phyloP scores from a whole-genome alignment of 64 coral and sea anemone genomes.

The Actinia equina region DNA sequence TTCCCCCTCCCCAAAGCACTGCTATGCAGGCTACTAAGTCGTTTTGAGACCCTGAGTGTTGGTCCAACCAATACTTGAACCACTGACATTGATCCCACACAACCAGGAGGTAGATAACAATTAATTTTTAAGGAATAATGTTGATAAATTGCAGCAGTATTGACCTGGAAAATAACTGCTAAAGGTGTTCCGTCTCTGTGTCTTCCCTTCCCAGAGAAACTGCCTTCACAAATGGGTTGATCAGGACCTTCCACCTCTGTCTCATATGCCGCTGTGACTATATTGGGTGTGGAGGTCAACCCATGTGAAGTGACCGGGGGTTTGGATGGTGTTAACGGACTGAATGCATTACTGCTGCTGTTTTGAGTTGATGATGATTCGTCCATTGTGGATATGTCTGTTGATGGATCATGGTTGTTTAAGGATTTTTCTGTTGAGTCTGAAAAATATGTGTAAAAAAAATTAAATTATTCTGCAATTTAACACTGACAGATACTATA shows the following conservation, averaged over 20 bases:
- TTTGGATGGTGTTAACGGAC: not conserved
- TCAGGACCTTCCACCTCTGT: constrained; percentile 51
- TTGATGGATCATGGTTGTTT: not conserved
- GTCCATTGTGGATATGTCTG: not conserved
- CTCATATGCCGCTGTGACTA: constrained; percentile 49
- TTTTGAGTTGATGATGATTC: constrained; percentile 4
- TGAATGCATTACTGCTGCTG: not conserved
- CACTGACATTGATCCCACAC: too few species aligned
- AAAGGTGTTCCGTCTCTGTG: constrained; percentile 87
- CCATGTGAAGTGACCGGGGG: not conserved
- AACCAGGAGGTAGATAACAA: too few species aligned
- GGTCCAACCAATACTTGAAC: too few species aligned
- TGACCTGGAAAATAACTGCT: constrained; percentile 88
- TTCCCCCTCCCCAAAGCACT: too few species aligned
- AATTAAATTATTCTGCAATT: too few species aligned
- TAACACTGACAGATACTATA: too few species aligned
- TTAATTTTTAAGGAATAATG: not conserved
- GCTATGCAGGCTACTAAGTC: too few species aligned
- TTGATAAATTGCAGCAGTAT: not conserved
- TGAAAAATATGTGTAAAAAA: not conserved
- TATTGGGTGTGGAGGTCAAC: constrained; percentile 86
- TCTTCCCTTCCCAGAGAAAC: constrained; percentile 71
- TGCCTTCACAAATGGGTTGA: constrained; percentile 90
- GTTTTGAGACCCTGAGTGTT: too few species aligned
- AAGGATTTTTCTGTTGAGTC: not conserved